Percentiles rank a stretch among this genome's conserved stretches.
Evolutionary conservation across 2,797 vertebrate species (phyloP).

Genomic region (Lates japonicus): DNA sequence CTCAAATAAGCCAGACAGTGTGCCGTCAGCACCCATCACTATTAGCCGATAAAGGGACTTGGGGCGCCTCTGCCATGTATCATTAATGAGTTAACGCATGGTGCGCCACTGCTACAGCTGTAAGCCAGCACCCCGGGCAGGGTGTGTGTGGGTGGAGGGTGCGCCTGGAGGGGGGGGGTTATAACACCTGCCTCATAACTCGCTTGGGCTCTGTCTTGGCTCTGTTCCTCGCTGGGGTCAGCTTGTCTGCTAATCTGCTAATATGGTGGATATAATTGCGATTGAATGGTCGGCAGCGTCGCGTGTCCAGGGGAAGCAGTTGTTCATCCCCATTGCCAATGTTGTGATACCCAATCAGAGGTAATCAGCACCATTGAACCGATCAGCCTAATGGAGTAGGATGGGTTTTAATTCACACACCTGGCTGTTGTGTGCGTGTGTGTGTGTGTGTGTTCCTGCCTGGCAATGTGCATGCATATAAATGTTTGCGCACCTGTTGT

Average conservation of each 20-base stretch:
- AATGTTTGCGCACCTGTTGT: slow-evolving; percentile 48
- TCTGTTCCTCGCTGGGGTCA: slow-evolving; percentile 76
- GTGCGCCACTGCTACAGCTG: slow-evolving; percentile 65
- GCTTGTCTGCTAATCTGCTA: slow-evolving; percentile 86
- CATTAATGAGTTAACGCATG: slow-evolving; percentile 73
- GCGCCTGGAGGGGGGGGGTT: slow-evolving; percentile 29
- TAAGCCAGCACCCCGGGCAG: slow-evolving; percentile 55
- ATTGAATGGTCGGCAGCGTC: slow-evolving; percentile 78
- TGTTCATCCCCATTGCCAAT: slow-evolving; percentile 77
- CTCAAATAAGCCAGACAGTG: slow-evolving; percentile 31
- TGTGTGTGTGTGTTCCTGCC: slow-evolving; percentile 4
- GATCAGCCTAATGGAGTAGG: slow-evolving; percentile 77
- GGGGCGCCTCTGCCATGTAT: slow-evolving; percentile 62
- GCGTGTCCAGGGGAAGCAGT: slow-evolving; percentile 71
- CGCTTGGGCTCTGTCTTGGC: slow-evolving; percentile 75
- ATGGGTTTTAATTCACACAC: slow-evolving; percentile 79
- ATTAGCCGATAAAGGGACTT: slow-evolving; percentile 59
- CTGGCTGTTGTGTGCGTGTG: slow-evolving; percentile 54
- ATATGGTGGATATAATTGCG: slow-evolving; percentile 85
- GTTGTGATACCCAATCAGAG: slow-evolving; percentile 84
- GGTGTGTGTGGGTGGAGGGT: slow-evolving; percentile 51
- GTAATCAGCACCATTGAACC: slow-evolving; percentile 73
- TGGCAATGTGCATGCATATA: slow-evolving; percentile 12
- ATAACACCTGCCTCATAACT: slow-evolving; percentile 81
- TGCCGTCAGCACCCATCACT: slow-evolving; percentile 39